Percentiles rank a stretch among this genome's conserved stretches.
These are phyloP conservation scores for Pandemis corylana DNA, from an alignment of 2,888 invertebrate species.

Conservation along the genomic window DNA sequence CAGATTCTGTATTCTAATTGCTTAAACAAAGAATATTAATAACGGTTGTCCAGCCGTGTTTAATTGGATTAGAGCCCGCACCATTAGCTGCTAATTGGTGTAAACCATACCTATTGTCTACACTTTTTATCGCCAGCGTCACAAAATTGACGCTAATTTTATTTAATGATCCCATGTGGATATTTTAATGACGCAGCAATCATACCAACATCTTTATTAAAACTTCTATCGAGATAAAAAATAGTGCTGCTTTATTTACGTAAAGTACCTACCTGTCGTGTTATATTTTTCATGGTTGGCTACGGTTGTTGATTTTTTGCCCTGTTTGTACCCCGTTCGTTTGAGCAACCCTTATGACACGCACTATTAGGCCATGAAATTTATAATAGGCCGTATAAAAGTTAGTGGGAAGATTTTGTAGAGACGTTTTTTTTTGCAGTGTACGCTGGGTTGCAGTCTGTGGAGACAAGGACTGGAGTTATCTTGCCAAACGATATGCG, in stretches of 20 bases:
- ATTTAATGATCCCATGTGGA: constrained; percentile 8
- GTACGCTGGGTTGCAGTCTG: constrained; percentile 90
- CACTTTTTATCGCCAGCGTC: constrained; percentile 46
- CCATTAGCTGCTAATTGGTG: constrained; percentile 66
- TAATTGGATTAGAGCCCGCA: constrained; percentile 76
- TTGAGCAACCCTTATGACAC: constrained; percentile 39
- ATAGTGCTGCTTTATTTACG: too few species aligned
- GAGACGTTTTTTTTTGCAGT: constrained; percentile 84
- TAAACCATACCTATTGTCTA: constrained; percentile 47
- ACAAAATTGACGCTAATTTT: constrained; percentile 38
- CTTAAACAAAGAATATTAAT: constrained; percentile 56
- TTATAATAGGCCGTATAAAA: constrained; percentile 22
- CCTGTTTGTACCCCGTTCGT: constrained; percentile 9
- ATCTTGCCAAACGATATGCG: constrained; percentile 92
- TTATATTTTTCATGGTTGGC: constrained; percentile 10
- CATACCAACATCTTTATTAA: not conserved
- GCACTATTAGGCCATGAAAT: constrained; percentile 43
- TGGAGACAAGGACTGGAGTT: constrained; percentile 91
- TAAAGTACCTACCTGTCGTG: not conserved
- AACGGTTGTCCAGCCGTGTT: constrained; percentile 47
- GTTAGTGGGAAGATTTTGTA: constrained; percentile 9
- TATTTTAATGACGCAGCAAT: constrained; percentile 11
- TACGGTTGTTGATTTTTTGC: constrained; percentile 30
- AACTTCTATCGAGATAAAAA: too few species aligned
- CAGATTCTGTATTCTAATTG: constrained; percentile 43